These are phyloP conservation scores for Rhyacophila evoluta DNA, from an alignment of 2,888 invertebrate genomes.

Conservation along the genomic window DNA sequence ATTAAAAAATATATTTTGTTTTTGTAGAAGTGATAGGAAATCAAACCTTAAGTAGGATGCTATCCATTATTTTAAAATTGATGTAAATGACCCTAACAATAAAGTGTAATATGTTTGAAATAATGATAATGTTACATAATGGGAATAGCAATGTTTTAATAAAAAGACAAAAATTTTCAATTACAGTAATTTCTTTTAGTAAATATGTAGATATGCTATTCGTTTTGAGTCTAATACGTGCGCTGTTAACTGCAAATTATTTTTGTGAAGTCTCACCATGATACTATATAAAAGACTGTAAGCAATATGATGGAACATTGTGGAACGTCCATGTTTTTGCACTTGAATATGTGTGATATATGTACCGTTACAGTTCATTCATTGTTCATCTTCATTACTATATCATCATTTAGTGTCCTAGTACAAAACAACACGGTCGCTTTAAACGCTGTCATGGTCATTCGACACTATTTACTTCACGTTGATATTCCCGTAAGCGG, in stretches of 20 bases:
- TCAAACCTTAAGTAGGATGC: too few relatives aligned
- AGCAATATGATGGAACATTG: slow-evolving; percentile 22
- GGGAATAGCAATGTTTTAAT: too few relatives aligned
- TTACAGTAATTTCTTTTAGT: too few relatives aligned
- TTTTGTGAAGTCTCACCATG: slow-evolving; percentile 4
- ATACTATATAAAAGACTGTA: neutral
- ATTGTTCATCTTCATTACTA: slow-evolving; percentile 25
- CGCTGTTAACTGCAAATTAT: neutral
- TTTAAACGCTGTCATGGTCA: slow-evolving; percentile 25
- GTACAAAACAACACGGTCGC: neutral
- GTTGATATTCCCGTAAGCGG: neutral
- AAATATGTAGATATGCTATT: too few relatives aligned
- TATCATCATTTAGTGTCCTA: slow-evolving; percentile 7
- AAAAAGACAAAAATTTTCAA: too few relatives aligned
- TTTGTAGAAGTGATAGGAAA: too few relatives aligned
- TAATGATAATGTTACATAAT: too few relatives aligned
- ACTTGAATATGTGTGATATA: slow-evolving; percentile 35
- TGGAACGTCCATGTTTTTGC: slow-evolving; percentile 38
- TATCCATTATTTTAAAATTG: too few relatives aligned
- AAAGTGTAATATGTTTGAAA: too few relatives aligned
- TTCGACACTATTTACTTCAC: neutral
- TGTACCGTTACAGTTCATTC: slow-evolving; percentile 20
- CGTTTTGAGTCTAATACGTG: too few relatives aligned
- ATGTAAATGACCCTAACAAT: too few relatives aligned
- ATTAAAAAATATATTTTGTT: too few relatives aligned